Evolutionary conservation across 2,797 vertebrate genomes (phyloP), one percentile per base, ranked within the genome.

Genomic region (Melanotaenia pygmaea): DNA sequence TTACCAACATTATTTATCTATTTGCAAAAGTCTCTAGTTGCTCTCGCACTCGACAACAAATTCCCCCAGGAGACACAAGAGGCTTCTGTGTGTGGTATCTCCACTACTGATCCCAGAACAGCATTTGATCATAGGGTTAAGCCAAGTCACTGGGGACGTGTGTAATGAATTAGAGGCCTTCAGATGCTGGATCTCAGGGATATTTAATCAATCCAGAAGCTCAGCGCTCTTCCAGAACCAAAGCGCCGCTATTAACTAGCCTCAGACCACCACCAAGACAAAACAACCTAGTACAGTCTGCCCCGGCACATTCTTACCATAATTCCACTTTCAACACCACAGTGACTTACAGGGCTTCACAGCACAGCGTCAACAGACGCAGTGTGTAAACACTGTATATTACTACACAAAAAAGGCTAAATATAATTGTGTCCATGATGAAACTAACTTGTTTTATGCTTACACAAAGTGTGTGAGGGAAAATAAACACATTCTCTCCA

Each of bases 181-280:
- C 81, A 86, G 77, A 87, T 79, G 80, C 76, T 80, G 76, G 70
- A 82, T 88, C 79, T 87, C 60, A 12, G 68, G 54, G 81, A 85
- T 77, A 73, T 86, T 90, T 77, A 74, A 86, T 85, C 61, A 80
- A 76, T 86, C 86, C 80, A 75, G 76, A 71, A 81, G 73, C 89
- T 82, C 85, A 72, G 61, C 74, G 59, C 86, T 82, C 86, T 82
- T 84, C 83, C 81, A 89, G 70, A 82, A 90, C 83, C 79, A 73
- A 85, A 90, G 81, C 73, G 62, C 79, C 71, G 74, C 77, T 86
- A 79, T 84, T 86, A 79, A 88, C 75, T 54, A 75, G 74, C 83
- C 80, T 86, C 81, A 91, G 81, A 90, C 86, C 84, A 79, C 86
- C 86, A 86, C 77, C 86, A 78, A 87, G 81, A 88, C 71, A 64